Evolutionary conservation across 1,140 invertebrate genomes (phyloP), one percentile per base, ranked within the genome.

Genomic region (Cardiocondyla obscurior): DNA sequence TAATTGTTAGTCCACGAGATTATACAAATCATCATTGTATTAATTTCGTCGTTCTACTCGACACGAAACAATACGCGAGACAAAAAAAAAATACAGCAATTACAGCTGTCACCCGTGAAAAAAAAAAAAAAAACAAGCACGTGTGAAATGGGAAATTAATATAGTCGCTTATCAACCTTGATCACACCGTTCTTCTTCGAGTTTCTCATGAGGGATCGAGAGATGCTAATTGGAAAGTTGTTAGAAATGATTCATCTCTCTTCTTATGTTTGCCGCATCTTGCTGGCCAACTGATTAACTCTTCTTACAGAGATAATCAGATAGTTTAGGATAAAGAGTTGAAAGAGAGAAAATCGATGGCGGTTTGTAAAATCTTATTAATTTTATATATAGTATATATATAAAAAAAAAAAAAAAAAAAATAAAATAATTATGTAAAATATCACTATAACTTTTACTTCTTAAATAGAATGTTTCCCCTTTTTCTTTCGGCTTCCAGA

Each of bases 101-200:
- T 89, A 83, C 64, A 16, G 53, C 69, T 60, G 84, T 58, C 81
- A 55, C 25, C 19, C 33, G 70, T 70, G n/a, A n/a, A n/a, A n/a
- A n/a, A n/a, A n/a, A n/a, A n/a, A n/a, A n/a, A n/a, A n/a, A n/a
- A 85, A 88, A 89, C 65, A 4, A 69, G 87, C 83, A 89, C 85
- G 88, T 89, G 88, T 89, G 88, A 89, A 88, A 70, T 73, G 65
- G 30, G 62, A 36, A 33, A n/a, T n/a, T n/a, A n/a, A 70, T 49
- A 58, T 51, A 14, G 77, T 81, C 73, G 51, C 55, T 74, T 65
- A 77, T 77, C 60, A 65, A 65, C 33, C 33, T 51, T 49, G 33
- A 77, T 77, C 55, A 33, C 4, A 8, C 46, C 8, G 44, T 36
- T 12, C 19, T 19, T 25, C 12, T 7, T 53, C 44, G 19, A 19